Percentiles rank a stretch among this genome's conserved stretches.
Conservation (phyloP, 2,888 invertebrate species). For the Leptinotarsa tumamoca region DNA sequence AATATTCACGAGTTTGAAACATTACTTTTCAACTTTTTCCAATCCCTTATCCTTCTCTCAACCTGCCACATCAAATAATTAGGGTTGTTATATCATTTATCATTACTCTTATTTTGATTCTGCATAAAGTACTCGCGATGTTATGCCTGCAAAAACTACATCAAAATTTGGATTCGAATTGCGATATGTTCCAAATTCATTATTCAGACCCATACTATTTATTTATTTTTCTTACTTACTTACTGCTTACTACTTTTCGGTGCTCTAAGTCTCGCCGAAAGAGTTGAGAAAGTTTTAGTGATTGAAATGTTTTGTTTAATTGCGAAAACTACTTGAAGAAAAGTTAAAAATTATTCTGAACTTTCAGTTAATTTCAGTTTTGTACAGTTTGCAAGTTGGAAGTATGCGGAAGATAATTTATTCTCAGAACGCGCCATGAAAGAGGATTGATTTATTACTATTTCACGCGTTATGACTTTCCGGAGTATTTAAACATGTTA, state of each 20-base stretch:
- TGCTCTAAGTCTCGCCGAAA: background rate
- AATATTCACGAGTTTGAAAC: no score
- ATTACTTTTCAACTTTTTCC: no score
- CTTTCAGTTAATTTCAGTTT: conserved; percentile 17
- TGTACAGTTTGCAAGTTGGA: conserved; percentile 5
- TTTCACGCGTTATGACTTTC: background rate
- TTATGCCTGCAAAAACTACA: no score
- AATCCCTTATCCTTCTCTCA: no score
- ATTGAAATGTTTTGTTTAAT: conserved; percentile 12
- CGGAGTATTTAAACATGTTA: background rate
- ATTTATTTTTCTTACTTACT: no score
- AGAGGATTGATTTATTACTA: conserved; percentile 14
- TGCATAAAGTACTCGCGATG: no score
- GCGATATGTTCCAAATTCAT: background rate
- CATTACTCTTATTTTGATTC: no score
- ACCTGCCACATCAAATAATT: no score
- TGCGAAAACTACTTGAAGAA: conserved; percentile 9
- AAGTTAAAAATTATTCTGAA: conserved; percentile 13
- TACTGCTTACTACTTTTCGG: no score
- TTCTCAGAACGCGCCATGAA: background rate
- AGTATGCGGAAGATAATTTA: conserved; percentile 3
- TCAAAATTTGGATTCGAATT: no score
- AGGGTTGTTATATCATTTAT: no score
- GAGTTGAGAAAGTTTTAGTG: background rate
- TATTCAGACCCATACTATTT: background rate